A percentile compares a stretch with the other conserved stretches of the same genome.
Conservation (phyloP, 2,797 vertebrate species). For the Coreius guichenoti region DNA sequence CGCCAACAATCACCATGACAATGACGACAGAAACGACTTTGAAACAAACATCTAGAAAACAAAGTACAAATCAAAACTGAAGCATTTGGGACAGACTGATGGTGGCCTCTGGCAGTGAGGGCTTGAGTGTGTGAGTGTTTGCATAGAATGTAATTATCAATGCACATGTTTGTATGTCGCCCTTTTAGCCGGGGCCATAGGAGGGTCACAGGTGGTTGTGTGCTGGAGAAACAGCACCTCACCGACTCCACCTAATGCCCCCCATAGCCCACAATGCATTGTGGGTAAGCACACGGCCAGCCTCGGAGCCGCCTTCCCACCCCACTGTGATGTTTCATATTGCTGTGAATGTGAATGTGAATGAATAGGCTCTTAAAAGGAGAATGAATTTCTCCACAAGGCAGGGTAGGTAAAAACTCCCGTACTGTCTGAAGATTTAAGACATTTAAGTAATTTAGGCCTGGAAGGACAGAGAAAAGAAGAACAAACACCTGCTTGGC, state of each 20-base stretch:
- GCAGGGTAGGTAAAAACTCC: conserved; percentile 22
- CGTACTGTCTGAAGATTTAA: background rate
- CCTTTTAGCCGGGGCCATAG: conserved; percentile 61
- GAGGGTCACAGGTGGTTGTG: conserved; percentile 66
- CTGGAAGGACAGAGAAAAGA: conserved; percentile 4
- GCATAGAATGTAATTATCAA: conserved; percentile 62
- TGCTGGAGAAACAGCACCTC: conserved; percentile 48
- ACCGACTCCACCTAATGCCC: conserved; percentile 77
- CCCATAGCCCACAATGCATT: conserved; percentile 86
- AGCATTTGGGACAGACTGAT: conserved; percentile 66
- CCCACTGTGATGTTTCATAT: conserved; percentile 95
- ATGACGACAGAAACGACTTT: conserved; percentile 89
- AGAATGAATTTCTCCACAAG: conserved; percentile 41
- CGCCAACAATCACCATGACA: conserved; percentile 64
- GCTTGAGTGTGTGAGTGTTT: conserved; percentile 53
- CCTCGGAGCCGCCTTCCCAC: conserved; percentile 83
- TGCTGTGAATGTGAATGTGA: conserved; percentile 89
- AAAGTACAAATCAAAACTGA: conserved; percentile 71
- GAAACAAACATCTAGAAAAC: conserved; percentile 75
- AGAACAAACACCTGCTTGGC: conserved; percentile 62
- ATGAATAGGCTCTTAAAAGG: conserved; percentile 58
- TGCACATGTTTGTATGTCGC: conserved; percentile 68
- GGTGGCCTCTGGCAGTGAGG: conserved; percentile 68
- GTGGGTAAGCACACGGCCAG: conserved; percentile 87
- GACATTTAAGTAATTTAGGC: background rate